Evolutionary conservation across 2,888 invertebrate species (phyloP).

Genomic region (Thelaira solivaga): DNA sequence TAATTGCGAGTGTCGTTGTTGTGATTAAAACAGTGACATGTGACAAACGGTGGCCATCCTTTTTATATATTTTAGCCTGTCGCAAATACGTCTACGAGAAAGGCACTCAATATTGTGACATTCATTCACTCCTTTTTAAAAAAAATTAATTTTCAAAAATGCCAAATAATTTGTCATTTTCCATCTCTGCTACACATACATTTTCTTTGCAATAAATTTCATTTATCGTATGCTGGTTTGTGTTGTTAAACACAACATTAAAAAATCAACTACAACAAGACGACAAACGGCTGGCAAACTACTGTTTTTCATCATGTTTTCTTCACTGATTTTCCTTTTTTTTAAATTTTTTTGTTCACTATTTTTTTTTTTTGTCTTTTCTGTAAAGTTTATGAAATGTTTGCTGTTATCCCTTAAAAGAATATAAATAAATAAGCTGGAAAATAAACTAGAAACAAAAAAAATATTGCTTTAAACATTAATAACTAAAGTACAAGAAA

Average conservation of each 20-base stretch:
- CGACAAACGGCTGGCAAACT: slow-evolving; percentile 12
- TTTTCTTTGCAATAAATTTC: not conserved
- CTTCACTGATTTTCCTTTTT: slow-evolving; percentile 10
- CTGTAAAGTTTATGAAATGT: not conserved
- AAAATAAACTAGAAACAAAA: not conserved
- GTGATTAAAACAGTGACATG: too few species aligned
- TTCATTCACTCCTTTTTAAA: too few species aligned
- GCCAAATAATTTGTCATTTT: too few species aligned
- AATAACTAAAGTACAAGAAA: slow-evolving; percentile 49
- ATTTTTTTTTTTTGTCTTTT: not conserved
- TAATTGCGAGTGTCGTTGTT: too few species aligned
- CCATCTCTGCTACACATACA: too few species aligned
- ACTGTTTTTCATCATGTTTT: slow-evolving; percentile 32
- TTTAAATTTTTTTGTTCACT: not conserved
- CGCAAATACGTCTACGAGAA: too few species aligned
- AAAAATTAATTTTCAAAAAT: too few species aligned
- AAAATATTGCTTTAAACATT: slow-evolving; percentile 9
- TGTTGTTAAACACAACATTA: not conserved
- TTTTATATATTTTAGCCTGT: too few species aligned
- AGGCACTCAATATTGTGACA: too few species aligned
- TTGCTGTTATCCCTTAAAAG: not conserved
- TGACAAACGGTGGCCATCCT: too few species aligned
- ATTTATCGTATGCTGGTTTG: not conserved
- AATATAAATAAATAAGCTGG: slow-evolving; percentile 8
- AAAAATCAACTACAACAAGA: not conserved